Evolutionary conservation across 2,888 invertebrate species (phyloP), one percentile per base, ranked within the genome.

Genomic region (Notodonta ziczac): DNA sequence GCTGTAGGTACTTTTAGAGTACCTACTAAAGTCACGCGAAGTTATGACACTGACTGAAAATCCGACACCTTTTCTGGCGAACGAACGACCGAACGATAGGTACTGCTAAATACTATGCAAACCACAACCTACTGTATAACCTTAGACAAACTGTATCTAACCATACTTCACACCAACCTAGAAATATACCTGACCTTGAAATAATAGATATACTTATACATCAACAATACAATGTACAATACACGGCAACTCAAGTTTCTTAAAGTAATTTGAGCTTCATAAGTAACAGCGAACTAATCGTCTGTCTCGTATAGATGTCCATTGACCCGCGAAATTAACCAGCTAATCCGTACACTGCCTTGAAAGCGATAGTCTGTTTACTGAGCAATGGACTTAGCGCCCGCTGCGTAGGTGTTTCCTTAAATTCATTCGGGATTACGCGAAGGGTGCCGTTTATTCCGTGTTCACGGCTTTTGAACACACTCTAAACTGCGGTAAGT

Each of bases 331-430:
- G 78, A 84, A 87, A 86, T 86, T 82, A 86, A 86, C 78, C 79
- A 82, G 83, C 84, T 80, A 87, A 88, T 85, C 86, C 85, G 69
- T 70, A 77, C 78, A 74, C 70, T 63, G 66, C 65, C 57, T 61
- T 52, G 57, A 82, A 84, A 79, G 83, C 78, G 86, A 86, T 84
- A 86, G 83, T 84, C 83, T 81, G 83, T 82, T 88, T 85, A 83
- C 78, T 69, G 80, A 81, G 72, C 77, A 73, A 74, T 71, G 69
- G 76, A 73, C 66, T 81, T 77, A 65, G 65, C 70, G 71, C 76
- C 68, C 70, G 63, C 66, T 52, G 67, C 55, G 52, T 56, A 52
- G 52, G 58, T 63, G 52, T 59, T 54, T 61, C 60, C 46, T 67
- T 73, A 73, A 76, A 75, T 75, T 77, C 71, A 67, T 77, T 73